Base-by-base conservation (phyloP, 2,888 invertebrate species). In the Thelaira solivaga region DNA sequence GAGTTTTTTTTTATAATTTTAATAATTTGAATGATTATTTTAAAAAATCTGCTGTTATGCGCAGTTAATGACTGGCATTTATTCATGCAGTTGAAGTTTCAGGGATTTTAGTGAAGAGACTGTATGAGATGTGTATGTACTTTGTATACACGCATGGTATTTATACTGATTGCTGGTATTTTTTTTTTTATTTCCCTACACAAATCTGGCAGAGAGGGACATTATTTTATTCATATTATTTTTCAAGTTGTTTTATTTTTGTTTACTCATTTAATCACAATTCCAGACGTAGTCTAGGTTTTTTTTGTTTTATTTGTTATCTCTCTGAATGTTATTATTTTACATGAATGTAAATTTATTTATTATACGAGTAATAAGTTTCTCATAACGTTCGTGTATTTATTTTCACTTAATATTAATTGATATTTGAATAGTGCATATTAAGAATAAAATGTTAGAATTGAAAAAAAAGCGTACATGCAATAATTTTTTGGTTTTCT, bases 371-470 rank as follows among this genome's bases (percentile, higher is more conserved):
- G n/a, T n/a, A n/a, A n/a, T n/a, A n/a, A n/a, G n/a, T n/a, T 51
- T 53, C 36, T 22, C 24, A 45, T 53, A 67, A 53, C 24, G 55
- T 55, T 76, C 29, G 49, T 29, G 24, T 80, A 76, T 81, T 78
- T 76, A 59, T 76, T 78, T 76, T 83, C 86, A 86, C 86, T 86
- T 84, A 86, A 86, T 85, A 85, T 86, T 86, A 86, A 86, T 86
- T 86, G 85, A 82, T 86, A 85, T 86, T 86, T 86, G 83, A 81
- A 83, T 83, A 84, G 85, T n/a, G n/a, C n/a, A n/a, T n/a, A n/a
- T 81, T 59, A 64, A 45, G 20, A 43, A 36, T 18, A n/a, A n/a
- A n/a, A n/a, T n/a, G n/a, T n/a, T n/a, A n/a, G n/a, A n/a, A n/a
- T n/a, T n/a, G n/a, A n/a, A n/a, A n/a, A n/a, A n/a, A n/a, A n/a